Conservation (phyloP, 2,113 vertebrate genomes). For the Riparia riparia region DNA sequence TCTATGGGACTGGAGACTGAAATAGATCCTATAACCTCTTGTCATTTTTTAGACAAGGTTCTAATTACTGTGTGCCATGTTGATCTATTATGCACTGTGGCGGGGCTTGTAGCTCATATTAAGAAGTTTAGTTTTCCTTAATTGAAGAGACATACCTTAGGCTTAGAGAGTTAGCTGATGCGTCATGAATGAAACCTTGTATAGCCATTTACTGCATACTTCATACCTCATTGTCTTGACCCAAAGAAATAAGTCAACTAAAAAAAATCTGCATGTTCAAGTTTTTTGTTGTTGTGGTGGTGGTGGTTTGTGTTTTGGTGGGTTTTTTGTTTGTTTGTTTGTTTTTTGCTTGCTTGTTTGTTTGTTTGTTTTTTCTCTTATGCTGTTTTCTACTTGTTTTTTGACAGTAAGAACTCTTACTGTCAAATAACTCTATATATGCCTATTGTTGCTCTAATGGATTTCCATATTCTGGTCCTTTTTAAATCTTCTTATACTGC, state of each 20-base stretch:
- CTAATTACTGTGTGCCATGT: slow-evolving; percentile 43
- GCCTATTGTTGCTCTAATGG: neutral
- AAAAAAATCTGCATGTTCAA: no score
- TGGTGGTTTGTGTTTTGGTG: no score
- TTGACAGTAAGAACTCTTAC: neutral
- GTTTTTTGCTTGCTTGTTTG: no score
- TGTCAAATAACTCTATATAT: neutral
- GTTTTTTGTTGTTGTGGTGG: no score
- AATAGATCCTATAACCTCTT: slow-evolving; percentile 55
- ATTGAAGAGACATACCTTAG: slow-evolving; percentile 24
- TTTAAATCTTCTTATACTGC: neutral
- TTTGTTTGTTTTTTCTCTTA: neutral
- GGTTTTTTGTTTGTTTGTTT: no score
- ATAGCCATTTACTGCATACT: neutral
- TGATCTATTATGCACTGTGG: slow-evolving; percentile 21
- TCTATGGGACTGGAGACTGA: slow-evolving; percentile 2
- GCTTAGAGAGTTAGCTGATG: neutral
- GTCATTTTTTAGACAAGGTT: slow-evolving; percentile 22
- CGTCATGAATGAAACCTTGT: slow-evolving; percentile 54
- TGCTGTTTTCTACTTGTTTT: neutral
- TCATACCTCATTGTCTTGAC: neutral
- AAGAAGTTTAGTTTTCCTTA: slow-evolving; percentile 39
- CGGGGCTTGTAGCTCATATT: neutral
- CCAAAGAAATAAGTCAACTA: neutral
- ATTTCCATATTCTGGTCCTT: neutral